These are phyloP conservation scores for Varanus komodoensis DNA, from an alignment of 2,113 vertebrate species.

Conservation along the genomic window DNA sequence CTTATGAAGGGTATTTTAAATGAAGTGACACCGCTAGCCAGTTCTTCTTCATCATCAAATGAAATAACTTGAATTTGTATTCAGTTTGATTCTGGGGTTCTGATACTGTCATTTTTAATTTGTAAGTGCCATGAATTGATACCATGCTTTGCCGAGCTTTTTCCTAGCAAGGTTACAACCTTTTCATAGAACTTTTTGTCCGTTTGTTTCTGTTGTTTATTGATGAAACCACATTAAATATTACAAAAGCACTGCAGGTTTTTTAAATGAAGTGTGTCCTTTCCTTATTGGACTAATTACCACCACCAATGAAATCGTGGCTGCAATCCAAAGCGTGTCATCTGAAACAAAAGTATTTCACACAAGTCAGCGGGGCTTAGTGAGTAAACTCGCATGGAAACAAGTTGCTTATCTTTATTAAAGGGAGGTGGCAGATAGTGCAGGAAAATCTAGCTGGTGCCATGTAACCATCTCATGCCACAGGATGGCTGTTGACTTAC, in stretches of 20 bases:
- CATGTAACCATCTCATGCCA: neutral
- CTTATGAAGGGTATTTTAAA: slow-evolving; percentile 54
- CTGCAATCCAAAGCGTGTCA: neutral
- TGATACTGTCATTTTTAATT: slow-evolving; percentile 13
- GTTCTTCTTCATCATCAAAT: slow-evolving; percentile 75
- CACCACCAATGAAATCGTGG: neutral
- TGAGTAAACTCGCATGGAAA: neutral
- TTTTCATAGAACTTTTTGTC: neutral
- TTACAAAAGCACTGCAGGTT: neutral
- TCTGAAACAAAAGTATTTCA: neutral
- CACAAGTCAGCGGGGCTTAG: neutral
- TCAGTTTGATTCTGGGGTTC: slow-evolving; percentile 37
- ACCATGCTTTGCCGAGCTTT: neutral
- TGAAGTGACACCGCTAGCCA: slow-evolving; percentile 50
- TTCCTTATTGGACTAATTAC: neutral
- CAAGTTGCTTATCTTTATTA: neutral
- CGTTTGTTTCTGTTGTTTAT: neutral
- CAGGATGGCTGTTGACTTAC: neutral
- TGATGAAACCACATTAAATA: neutral
- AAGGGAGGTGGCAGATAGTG: neutral
- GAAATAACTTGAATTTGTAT: slow-evolving; percentile 67
- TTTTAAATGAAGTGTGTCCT: neutral
- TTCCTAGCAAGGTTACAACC: neutral
- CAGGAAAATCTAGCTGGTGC: neutral
- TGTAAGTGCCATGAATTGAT: neutral